phyloP scores from a whole-genome alignment of 2,888 invertebrate genomes.

The Elmis aenea region DNA sequence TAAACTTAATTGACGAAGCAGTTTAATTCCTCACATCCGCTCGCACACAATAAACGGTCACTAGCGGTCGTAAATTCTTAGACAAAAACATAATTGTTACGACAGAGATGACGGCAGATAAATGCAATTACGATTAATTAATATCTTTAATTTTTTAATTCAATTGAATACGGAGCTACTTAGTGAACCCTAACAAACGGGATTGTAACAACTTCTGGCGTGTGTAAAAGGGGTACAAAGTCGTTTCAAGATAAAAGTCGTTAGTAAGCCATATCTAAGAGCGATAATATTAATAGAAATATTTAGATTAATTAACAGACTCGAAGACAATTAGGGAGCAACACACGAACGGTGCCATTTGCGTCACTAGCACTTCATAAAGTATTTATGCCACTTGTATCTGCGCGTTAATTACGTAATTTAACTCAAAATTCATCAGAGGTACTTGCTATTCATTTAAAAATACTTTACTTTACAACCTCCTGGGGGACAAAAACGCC shows the following conservation, averaged over 20 bases:
- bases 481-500: no score
- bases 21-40: conserved; percentile 6
- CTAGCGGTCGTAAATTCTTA: conserved; percentile 1
- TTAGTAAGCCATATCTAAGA: conserved; percentile 5
- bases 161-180: no score
- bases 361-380: no score
- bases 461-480: no score
- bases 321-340: conserved; percentile 5
- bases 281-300: conserved; percentile 7
- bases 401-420: conserved; percentile 4
- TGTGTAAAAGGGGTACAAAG: no score
- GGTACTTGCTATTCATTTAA: no score
- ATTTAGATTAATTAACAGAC: conserved; percentile 8
- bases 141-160: conserved; percentile 6
- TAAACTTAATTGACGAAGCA: conserved; percentile 3
- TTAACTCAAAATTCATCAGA: conserved; percentile 6
- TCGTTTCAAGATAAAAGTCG: no score
- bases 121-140: conserved; percentile 3
- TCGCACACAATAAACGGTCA: background rate
- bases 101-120: conserved; percentile 3
- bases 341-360: conserved; percentile 5
- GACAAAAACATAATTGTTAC: conserved; percentile 5
- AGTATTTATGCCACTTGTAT: conserved; percentile 6
- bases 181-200: no score
- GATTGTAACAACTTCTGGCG: no score